phyloP scores from a whole-genome alignment of 2,113 vertebrate genomes.

The Pipa parva region DNA sequence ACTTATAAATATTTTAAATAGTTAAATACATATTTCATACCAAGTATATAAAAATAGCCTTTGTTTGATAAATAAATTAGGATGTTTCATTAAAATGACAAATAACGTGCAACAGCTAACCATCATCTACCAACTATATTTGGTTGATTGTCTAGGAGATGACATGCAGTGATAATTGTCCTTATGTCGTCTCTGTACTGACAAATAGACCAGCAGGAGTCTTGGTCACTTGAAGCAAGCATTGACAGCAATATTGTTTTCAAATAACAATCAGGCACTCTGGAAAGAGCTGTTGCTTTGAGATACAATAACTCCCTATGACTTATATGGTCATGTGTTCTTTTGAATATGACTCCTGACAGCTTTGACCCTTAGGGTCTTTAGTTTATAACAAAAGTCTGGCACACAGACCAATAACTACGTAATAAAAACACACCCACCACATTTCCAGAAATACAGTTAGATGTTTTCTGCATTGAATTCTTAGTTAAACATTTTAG shows the following conservation, averaged over 20 bases:
- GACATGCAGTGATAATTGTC: conserved; percentile 74
- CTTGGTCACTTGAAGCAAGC: conserved; percentile 55
- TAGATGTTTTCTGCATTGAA: conserved; percentile 42
- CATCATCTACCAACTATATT: conserved; percentile 66
- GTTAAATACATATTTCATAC: conserved; percentile 69
- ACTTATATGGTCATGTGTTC: conserved; percentile 46
- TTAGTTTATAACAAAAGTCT: conserved; percentile 57
- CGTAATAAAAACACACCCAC: conserved; percentile 52
- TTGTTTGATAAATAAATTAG: conserved; percentile 68
- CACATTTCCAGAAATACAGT: conserved; percentile 61
- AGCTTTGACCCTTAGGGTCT: conserved; percentile 63
- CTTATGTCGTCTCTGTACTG: conserved; percentile 56
- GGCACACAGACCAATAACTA: conserved; percentile 57
- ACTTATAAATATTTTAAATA: conserved; percentile 75
- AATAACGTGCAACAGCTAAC: conserved; percentile 68
- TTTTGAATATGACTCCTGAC: conserved; percentile 59
- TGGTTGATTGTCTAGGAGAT: conserved; percentile 74
- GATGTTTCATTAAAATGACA: conserved; percentile 74
- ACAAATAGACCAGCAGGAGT: conserved; percentile 67
- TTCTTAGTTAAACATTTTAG: conserved; percentile 34
- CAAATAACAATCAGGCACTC: conserved; percentile 59
- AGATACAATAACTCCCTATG: conserved; percentile 57
- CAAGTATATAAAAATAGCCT: conserved; percentile 80
- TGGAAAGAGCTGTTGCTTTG: conserved; percentile 54
- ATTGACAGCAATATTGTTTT: conserved; percentile 58